Percentiles rank a stretch among this genome's conserved stretches.
Evolutionary conservation across 1,140 invertebrate species (phyloP).

Genomic region (Amyelois transitella): DNA sequence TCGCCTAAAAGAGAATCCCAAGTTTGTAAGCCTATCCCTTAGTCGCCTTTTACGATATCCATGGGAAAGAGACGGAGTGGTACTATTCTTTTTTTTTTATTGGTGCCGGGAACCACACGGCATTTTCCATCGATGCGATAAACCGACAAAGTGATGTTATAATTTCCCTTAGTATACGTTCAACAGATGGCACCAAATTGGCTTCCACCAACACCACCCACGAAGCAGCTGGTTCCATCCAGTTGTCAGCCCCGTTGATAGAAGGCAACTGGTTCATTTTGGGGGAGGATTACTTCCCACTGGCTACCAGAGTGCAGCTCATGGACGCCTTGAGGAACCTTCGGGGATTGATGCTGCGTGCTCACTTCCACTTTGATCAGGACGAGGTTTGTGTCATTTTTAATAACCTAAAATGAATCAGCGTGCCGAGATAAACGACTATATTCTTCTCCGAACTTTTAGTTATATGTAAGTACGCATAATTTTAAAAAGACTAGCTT

Average conservation of each 20-base stretch:
- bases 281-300: constrained; percentile 75
- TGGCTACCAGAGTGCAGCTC: constrained; percentile 84
- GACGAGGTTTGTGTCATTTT: constrained; percentile 82
- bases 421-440: no score
- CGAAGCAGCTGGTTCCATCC: constrained; percentile 69
- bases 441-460: no score
- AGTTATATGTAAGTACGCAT: no score
- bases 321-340: constrained; percentile 89
- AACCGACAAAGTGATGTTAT: background rate
- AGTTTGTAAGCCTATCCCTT: no score
- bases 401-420: no score
- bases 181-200: constrained; percentile 81
- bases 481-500: no score
- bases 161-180: background rate
- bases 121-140: background rate
- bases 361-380: constrained; percentile 96
- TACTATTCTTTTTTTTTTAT: no score
- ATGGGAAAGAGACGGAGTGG: no score
- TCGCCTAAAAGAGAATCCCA: no score
- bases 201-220: constrained; percentile 81
- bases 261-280: constrained; percentile 85
- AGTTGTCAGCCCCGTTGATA: constrained; percentile 78
- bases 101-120: no score
- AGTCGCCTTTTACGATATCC: no score
- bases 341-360: constrained; percentile 87